Percentiles rank a stretch among this genome's conserved stretches.
phyloP scores from a whole-genome alignment of 2,797 vertebrate genomes.

The Fistularia tabacaria region DNA sequence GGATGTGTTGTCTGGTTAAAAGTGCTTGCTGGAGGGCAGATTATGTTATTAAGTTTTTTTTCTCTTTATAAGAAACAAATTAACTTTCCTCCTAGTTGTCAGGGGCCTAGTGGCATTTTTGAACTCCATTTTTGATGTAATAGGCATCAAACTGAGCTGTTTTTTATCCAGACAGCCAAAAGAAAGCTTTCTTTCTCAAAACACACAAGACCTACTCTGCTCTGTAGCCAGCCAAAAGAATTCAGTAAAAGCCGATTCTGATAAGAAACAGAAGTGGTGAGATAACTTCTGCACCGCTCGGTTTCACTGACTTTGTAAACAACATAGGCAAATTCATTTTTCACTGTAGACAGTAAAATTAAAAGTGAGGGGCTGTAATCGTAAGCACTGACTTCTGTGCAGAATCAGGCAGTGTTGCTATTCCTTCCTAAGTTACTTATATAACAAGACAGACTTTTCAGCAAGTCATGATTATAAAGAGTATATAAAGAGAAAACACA shows the following conservation, averaged over 20 bases:
- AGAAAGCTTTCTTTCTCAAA: conserved; percentile 69
- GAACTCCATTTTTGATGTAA: conserved; percentile 82
- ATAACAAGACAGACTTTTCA: no score
- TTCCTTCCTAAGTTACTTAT: no score
- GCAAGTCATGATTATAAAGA: no score
- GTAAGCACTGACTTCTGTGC: neutral
- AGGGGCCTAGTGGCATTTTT: conserved; percentile 72
- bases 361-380: no score
- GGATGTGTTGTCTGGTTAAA: conserved; percentile 65
- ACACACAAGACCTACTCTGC: conserved; percentile 47
- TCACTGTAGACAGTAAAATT: no score
- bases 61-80: conserved; percentile 76
- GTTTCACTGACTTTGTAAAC: no score
- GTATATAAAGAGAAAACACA: neutral
- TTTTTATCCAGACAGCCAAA: conserved; percentile 68
- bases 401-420: neutral
- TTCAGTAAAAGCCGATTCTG: no score
- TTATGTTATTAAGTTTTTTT: conserved; percentile 54
- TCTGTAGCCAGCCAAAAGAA: conserved; percentile 4
- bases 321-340: no score
- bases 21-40: conserved; percentile 85
- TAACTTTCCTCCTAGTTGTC: conserved; percentile 80
- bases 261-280: no score
- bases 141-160: conserved; percentile 68
- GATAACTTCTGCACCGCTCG: no score